A percentile compares a stretch with the other conserved stretches of the same genome.
phyloP scores from a whole-genome alignment of 2,888 invertebrate genomes.

The Lycaena phlaeas region DNA sequence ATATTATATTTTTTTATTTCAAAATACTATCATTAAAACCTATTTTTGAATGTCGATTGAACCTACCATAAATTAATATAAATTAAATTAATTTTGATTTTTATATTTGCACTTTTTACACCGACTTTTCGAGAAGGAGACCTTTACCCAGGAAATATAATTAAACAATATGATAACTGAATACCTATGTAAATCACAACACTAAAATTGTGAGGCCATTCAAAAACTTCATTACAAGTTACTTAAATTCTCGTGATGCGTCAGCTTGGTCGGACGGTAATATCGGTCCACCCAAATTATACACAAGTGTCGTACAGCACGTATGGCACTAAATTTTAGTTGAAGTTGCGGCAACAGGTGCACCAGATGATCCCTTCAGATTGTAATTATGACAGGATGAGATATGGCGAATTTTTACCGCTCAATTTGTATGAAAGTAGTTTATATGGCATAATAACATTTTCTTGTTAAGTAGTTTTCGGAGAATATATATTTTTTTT shows the following conservation, averaged over 20 bases:
- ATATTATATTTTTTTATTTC: too few species aligned
- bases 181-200: too few species aligned
- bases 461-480: neutral
- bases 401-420: constrained; percentile 15
- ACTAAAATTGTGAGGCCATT: too few species aligned
- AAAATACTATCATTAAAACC: too few species aligned
- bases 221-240: constrained; percentile 5
- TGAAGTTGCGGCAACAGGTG: constrained; percentile 68
- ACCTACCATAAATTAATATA: too few species aligned
- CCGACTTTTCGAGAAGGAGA: too few species aligned
- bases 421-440: constrained; percentile 7
- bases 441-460: neutral
- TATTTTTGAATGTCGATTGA: too few species aligned
- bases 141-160: too few species aligned
- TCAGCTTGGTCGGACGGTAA: constrained; percentile 24
- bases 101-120: too few species aligned
- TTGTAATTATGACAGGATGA: constrained; percentile 51
- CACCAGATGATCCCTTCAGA: constrained; percentile 49
- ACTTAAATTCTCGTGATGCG: constrained; percentile 12
- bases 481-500: too few species aligned
- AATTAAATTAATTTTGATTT: too few species aligned
- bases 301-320: constrained; percentile 57
- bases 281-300: constrained; percentile 59
- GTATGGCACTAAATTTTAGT: constrained; percentile 65
- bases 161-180: too few species aligned